These are phyloP conservation scores for Actinemys pallida DNA, from an alignment of 2,113 vertebrate species.

Conservation along the genomic window DNA sequence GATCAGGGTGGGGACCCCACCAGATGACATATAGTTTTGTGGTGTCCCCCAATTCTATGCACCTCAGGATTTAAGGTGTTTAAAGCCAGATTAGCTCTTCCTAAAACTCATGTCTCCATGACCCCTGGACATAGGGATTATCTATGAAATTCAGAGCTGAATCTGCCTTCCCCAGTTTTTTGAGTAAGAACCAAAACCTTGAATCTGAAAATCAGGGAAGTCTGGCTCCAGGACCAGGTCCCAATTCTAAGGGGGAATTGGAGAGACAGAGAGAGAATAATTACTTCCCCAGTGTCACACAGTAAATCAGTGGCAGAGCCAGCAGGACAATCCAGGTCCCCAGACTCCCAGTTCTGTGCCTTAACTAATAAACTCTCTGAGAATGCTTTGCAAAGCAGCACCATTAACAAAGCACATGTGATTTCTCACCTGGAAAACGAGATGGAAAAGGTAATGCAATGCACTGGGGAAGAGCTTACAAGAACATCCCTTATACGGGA, in stretches of 20 bases:
- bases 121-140: neutral
- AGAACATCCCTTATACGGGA: neutral
- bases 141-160: neutral
- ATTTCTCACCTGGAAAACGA: neutral
- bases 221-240: neutral
- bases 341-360: neutral
- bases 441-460: accelerated
- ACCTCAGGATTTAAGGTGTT: neutral
- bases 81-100: neutral
- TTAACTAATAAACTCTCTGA: neutral
- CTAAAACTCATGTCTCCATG: neutral
- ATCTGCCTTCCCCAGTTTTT: neutral
- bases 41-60: neutral
- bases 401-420: neutral
- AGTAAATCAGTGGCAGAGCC: neutral
- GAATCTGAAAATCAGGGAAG: neutral
- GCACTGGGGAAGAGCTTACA: neutral
- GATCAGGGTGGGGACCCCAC: neutral
- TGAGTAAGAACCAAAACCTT: neutral
- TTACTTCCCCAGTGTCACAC: neutral
- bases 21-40: neutral
- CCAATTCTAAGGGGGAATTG: neutral
- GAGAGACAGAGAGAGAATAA: neutral
- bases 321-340: neutral
- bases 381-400: neutral